Evolutionary conservation across 1,140 invertebrate species (phyloP), one percentile per base, ranked within the genome.

Genomic region (Euwallacea similis): DNA sequence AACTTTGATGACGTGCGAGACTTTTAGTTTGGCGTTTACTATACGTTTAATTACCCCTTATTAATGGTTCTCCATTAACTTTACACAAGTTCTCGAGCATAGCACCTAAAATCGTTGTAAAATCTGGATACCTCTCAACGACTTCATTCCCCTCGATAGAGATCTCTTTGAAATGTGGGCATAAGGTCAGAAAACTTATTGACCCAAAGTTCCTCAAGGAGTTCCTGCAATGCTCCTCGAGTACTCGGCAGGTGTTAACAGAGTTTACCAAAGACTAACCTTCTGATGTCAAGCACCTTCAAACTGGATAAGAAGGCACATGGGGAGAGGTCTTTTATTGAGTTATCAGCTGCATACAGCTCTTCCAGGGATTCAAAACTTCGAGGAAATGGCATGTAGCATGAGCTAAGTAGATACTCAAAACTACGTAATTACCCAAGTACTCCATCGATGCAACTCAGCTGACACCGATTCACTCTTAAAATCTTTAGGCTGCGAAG

Each of bases 381-480:
- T 2, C 9, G 62, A 69, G 11, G 6, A 15, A 56, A 8, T 16
- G n/a, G 15, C 54, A 56, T 56, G 21, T 56, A 16, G 15, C 2
- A 56, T 16, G 8, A 56, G 11, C 15, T 7, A 13, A 33, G 4
- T 33, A 33, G 21, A 33, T 56, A 50, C 10, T 6, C 6, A 1
- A 11, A 50, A 50, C 9, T 50, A 50, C 13, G 13, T 65, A 15
- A 13, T 62, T 62, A 70, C 44, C 56, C 66, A 79, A 86, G 86
- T 8, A 88, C 85, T 1, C 89, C 88, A 76, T 91, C 89, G 53
- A 91, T 82, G 73, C 83, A 86, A 8, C 82, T 85, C 13, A 91
- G 76, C 0, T 86, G 85, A 74, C 89, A 91, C 43, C 86, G 84
- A 71, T 86, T 86, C n/a, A 90, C 84, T 70, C 86, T 87, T 11